Evolutionary conservation across 2,113 vertebrate species (phyloP).

Genomic region (Xyrauchen texanus): DNA sequence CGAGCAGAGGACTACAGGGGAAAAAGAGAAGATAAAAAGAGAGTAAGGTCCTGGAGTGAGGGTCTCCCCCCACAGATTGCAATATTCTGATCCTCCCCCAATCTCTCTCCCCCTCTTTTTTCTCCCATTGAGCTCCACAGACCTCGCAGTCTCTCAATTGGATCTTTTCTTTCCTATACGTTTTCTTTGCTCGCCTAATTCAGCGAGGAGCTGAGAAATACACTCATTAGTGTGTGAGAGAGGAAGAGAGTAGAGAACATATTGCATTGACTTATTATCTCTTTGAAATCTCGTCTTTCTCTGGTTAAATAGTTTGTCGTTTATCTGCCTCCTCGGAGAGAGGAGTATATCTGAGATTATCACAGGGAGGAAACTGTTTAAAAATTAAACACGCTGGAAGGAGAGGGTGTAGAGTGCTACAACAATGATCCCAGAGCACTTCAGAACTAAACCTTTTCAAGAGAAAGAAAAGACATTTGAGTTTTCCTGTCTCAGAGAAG

Average conservation of each 20-base stretch:
- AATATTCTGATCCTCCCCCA: slow-evolving; percentile 57
- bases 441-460: no score
- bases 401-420: background rate
- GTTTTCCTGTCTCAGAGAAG: slow-evolving; percentile 11
- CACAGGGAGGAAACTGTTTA: slow-evolving; percentile 34
- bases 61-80: slow-evolving; percentile 62
- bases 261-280: slow-evolving; percentile 35
- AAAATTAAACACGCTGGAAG: slow-evolving; percentile 24
- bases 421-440: slow-evolving; percentile 24
- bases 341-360: slow-evolving; percentile 18
- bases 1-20: slow-evolving; percentile 52
- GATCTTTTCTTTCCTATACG: slow-evolving; percentile 60
- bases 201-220: slow-evolving; percentile 63
- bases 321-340: slow-evolving; percentile 20
- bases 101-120: slow-evolving; percentile 38
- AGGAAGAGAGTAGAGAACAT: slow-evolving; percentile 33
- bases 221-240: slow-evolving; percentile 63
- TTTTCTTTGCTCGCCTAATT: slow-evolving; percentile 58
- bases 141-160: slow-evolving; percentile 65
- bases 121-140: slow-evolving; percentile 50
- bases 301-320: slow-evolving; percentile 32
- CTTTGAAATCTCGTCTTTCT: slow-evolving; percentile 21
- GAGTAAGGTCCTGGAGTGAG: slow-evolving; percentile 62
- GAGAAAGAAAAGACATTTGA: slow-evolving; percentile 3
- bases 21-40: slow-evolving; percentile 43